Evolutionary conservation across 2,797 vertebrate genomes (phyloP).

Genomic region (Esox lucius): DNA sequence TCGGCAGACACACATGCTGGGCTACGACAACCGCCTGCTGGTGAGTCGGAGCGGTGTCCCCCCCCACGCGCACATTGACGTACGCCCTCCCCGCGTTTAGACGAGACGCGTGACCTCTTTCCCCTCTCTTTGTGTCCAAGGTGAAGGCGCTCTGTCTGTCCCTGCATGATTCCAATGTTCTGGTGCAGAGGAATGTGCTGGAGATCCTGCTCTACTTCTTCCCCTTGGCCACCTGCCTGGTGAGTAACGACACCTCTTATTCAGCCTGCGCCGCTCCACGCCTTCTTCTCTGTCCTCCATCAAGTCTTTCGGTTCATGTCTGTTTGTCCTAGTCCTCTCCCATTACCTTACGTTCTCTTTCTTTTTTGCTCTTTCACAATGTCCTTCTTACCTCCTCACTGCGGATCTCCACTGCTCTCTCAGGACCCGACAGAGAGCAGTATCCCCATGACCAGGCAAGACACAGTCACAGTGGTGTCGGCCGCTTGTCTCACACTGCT

Average conservation of each 20-base stretch:
- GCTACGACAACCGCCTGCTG: slow-evolving; percentile 80
- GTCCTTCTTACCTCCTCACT: not conserved
- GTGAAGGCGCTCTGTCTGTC: slow-evolving; percentile 86
- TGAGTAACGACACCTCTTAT: slow-evolving; percentile 59
- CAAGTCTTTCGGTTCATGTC: not conserved
- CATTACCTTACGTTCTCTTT: too few species aligned
- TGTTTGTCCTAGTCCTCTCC: too few species aligned
- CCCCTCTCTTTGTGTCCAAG: slow-evolving; percentile 61
- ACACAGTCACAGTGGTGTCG: slow-evolving; percentile 82
- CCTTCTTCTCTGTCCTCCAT: not conserved
- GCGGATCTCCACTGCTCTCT: slow-evolving; percentile 10
- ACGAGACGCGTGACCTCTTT: not conserved
- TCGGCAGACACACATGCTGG: slow-evolving; percentile 88
- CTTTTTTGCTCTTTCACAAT: not conserved
- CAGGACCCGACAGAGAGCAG: slow-evolving; percentile 70
- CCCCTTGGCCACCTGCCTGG: slow-evolving; percentile 86
- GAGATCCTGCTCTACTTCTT: slow-evolving; percentile 96
- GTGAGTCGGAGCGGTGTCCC: too few species aligned
- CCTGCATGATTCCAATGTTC: slow-evolving; percentile 91
- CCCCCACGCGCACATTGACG: too few species aligned
- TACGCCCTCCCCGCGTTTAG: too few species aligned
- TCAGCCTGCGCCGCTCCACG: not conserved
- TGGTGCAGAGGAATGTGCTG: slow-evolving; percentile 94
- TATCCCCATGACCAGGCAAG: slow-evolving; percentile 73
- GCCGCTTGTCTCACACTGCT: slow-evolving; percentile 88